phyloP scores from a whole-genome alignment of 2,888 invertebrate genomes.

The Cryptocephalus moraei region DNA sequence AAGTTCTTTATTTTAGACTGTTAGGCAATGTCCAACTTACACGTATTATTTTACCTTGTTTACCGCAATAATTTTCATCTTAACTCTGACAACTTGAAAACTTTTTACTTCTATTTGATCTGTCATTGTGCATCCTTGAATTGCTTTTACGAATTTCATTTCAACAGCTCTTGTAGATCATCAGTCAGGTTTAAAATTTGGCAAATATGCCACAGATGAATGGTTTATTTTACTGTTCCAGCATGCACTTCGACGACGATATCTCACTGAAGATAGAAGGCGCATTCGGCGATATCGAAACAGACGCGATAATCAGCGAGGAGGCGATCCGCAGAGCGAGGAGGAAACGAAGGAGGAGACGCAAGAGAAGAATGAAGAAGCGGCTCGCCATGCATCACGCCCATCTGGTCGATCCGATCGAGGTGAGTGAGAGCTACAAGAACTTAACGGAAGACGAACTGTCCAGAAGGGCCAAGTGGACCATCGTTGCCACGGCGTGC shows the following conservation, averaged over 20 bases:
- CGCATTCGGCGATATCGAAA: constrained; percentile 31
- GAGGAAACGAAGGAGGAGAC: constrained; percentile 33
- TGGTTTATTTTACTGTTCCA: constrained; percentile 12
- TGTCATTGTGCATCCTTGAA: no score
- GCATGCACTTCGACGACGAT: constrained; percentile 43
- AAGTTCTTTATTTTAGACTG: no score
- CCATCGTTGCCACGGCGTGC: constrained; percentile 85
- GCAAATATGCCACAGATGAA: no score
- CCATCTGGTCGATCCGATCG: constrained; percentile 16
- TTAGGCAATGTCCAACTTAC: no score
- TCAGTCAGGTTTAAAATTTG: no score
- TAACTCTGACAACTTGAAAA: no score
- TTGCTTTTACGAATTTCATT: no score
- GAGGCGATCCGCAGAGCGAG: constrained; percentile 29
- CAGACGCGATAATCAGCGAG: constrained; percentile 26
- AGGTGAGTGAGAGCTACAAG: constrained; percentile 18
- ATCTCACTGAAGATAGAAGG: constrained; percentile 42
- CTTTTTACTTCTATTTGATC: no score
- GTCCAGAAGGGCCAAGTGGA: constrained; percentile 76
- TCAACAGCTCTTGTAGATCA: no score
- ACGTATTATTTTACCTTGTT: no score
- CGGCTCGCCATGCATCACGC: constrained; percentile 17
- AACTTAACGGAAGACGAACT: constrained; percentile 64
- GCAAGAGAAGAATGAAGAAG: constrained; percentile 28
- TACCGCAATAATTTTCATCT: no score